Base-by-base conservation (phyloP, 1,140 invertebrate species). In the Drepana arcuata region DNA sequence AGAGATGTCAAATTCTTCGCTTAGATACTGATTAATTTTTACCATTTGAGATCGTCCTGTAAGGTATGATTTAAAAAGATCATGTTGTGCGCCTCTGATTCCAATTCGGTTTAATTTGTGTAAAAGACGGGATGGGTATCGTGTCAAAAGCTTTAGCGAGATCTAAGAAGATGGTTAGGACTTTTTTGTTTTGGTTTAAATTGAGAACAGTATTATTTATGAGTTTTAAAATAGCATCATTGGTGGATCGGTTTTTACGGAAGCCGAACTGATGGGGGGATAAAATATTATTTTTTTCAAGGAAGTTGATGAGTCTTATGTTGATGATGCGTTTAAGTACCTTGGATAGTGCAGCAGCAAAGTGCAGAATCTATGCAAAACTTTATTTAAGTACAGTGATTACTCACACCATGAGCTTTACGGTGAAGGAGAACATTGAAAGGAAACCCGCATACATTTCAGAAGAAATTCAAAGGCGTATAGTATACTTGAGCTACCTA, bases 161-260 rank as follows among this genome's bases (percentile, higher is more conserved):
- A 18, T 37, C 26, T n/a, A 37, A 27, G 15, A 37, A 37, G 7
- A 37, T 16, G 4, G 24, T 35, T 10, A 35, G 24, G n/a, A 21
- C 12, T 16, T 15, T 31, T 9, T 14, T 16, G 2, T 31, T 31
- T n/a, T 5, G 7, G 14, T 31, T 14, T 31, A 31, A 31, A n/a
- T 26, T 26, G 9, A 2, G 2, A 2, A 26, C 24, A 26, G 11
- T 7, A 26, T n/a, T n/a, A 10, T 26, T 26, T 2, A 26, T 10
- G n/a, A 26, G 24, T 2, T 26, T 10, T n/a, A 26, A 26, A 26
- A 26, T 10, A n/a, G 24, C 24, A 26, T 26, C 11, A 2, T 26
- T 10, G 24, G 4, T n/a, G n/a, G 24, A 26, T 2, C 24, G 24
- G 2, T 10, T 10, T 7, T 6, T 26, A n/a, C 24, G 4, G 11